Evolutionary conservation across 92 coral and sea anemone species (phyloP), one percentile per base, ranked within the genome.

Genomic region (Actinernus sp.): DNA sequence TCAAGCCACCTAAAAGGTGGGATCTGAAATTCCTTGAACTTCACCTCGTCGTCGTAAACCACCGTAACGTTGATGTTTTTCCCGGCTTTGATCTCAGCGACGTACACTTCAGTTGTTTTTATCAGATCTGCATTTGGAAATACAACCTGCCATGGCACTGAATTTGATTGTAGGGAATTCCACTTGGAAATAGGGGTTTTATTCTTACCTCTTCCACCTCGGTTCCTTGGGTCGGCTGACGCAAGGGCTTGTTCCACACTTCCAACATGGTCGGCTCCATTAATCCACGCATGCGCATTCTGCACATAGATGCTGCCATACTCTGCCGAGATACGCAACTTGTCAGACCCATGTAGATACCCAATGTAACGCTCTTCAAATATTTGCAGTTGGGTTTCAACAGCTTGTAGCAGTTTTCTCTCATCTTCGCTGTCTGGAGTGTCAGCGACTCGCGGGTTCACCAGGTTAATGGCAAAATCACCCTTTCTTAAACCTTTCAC

Each of bases 1-100:
- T 71, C 87, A 12, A 83, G 80, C 95, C 95, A 88, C 39, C 64
- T 83, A 28, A 88, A 78, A 0, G 91, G 87, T 22, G 90, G 91
- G 49, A 79, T 85, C 39, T 77, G 79, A 54, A 78, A 74, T 24
- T 67, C 45, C 32, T 65, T 25, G 48, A 88, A 78, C 14, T 61
- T 37, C 77, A 65, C 38, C 26, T 88, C 39, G 12, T 38, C 61
- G 67, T 88, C 82, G 40, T 58, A 68, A 1, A 64, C 45, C 12
- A 84, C 46, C 30, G 55, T 66, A 10, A 72, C 44, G 41, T 46
- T 56, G 67, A 66, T 74, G 33, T 82, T 64, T 36, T 61, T 81
- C 44, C 78, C 81, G 13, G 33, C 65, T 43, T 84, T 84, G 21
- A 79, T 38, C 33, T 63, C 90, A 34, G 84, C 46, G 7, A 76